A percentile compares a stretch with the other conserved stretches of the same genome.
Evolutionary conservation across 23 tunicate species (phyloP).

Genomic region (Trididemnum miniatum): DNA sequence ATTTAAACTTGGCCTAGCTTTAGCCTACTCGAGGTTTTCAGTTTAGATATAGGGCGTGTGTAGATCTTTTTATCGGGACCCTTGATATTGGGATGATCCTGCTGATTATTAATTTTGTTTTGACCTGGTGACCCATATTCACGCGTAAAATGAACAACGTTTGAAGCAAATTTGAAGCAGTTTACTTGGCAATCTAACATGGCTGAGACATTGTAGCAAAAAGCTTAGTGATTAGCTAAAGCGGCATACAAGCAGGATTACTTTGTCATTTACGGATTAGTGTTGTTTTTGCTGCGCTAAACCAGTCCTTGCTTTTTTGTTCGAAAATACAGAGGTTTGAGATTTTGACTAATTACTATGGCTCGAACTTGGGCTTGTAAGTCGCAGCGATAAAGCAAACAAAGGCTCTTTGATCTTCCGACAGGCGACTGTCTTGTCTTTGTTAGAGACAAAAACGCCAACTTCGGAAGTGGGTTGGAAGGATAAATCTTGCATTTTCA

Average conservation of each 20-base stretch:
- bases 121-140: too few relatives aligned
- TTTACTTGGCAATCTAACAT: too few relatives aligned
- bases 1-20: background rate
- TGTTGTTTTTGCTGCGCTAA: background rate
- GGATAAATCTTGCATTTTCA: background rate
- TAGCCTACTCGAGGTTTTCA: background rate
- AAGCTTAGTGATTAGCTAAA: too few relatives aligned
- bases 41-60: background rate
- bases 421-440: background rate
- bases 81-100: too few relatives aligned
- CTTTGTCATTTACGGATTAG: background rate
- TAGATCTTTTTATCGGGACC: too few relatives aligned
- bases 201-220: background rate
- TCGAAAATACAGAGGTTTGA: background rate
- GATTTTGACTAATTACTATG: background rate
- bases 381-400: background rate
- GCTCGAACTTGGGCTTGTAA: background rate
- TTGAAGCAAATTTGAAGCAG: too few relatives aligned
- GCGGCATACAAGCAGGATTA: too few relatives aligned
- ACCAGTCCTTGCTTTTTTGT: background rate
- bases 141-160: too few relatives aligned
- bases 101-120: too few relatives aligned
- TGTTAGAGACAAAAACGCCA: background rate
- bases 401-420: background rate
- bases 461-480: background rate